A percentile compares a stretch with the other conserved stretches of the same genome.
Evolutionary conservation across 1,140 invertebrate genomes (phyloP).

Genomic region (Nomia melanderi): DNA sequence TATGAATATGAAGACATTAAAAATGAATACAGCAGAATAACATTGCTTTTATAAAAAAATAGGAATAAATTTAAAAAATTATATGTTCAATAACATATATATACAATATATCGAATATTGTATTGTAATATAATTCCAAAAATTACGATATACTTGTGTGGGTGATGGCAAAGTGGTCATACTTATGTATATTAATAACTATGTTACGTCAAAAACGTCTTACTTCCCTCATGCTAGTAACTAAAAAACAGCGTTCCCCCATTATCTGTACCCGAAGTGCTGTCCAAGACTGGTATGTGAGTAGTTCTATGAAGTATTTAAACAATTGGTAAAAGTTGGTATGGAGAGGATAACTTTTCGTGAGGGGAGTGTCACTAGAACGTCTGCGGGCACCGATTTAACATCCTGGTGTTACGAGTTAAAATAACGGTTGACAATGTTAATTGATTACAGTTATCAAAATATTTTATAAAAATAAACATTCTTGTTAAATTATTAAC

Average conservation of each 20-base stretch:
- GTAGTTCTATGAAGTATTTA: no score
- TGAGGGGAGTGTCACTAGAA: no score
- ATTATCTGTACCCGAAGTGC: no score
- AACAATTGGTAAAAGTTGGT: no score
- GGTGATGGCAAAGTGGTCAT: conserved; percentile 80
- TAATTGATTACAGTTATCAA: neutral
- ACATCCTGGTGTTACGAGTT: neutral
- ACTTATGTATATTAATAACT: no score
- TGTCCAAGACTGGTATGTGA: no score
- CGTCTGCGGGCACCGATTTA: no score
- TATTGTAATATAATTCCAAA: conserved; percentile 53
- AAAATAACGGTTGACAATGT: neutral
- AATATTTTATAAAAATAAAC: neutral
- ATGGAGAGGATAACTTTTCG: no score
- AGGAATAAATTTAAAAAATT: neutral
- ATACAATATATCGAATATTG: conserved; percentile 23
- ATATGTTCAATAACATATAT: neutral
- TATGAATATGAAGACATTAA: neutral
- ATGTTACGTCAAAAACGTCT: no score
- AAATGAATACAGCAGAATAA: neutral
- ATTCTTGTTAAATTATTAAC: neutral
- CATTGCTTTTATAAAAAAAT: neutral
- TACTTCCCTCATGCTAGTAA: no score
- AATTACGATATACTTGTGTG: conserved; percentile 77
- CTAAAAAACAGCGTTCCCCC: no score